Evolutionary conservation across 2,797 vertebrate species (phyloP).

Genomic region (Fundulus diaphanus): DNA sequence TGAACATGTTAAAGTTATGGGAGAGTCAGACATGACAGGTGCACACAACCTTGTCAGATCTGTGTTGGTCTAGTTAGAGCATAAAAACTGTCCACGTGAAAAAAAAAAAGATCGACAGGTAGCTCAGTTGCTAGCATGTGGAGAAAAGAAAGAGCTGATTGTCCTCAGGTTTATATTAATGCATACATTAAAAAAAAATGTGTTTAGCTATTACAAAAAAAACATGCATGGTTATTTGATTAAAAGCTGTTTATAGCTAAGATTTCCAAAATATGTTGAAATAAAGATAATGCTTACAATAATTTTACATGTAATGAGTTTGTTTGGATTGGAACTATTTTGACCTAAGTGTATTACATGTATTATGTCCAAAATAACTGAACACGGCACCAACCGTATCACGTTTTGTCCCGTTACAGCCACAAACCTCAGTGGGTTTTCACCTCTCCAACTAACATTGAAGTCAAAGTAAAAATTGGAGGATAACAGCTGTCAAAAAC

Average conservation of each 20-base stretch:
- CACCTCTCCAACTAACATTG: background rate
- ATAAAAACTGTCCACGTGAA: conserved; percentile 77
- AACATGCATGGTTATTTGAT: background rate
- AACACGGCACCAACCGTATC: background rate
- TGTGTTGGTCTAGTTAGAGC: conserved; percentile 91
- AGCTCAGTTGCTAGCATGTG: conserved; percentile 33
- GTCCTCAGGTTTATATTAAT: conserved; percentile 88
- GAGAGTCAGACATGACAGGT: conserved; percentile 91
- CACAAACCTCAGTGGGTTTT: background rate
- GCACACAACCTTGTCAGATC: conserved; percentile 91
- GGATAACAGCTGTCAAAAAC: too few relatives aligned
- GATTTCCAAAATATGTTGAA: background rate
- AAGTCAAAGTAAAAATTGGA: background rate
- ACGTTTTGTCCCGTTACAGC: background rate
- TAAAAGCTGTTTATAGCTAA: background rate
- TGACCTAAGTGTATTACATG: background rate
- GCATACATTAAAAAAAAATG: conserved; percentile 74
- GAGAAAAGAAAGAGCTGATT: conserved; percentile 77
- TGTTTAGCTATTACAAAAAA: conserved; percentile 8
- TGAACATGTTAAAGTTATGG: conserved; percentile 95
- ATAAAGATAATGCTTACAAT: background rate
- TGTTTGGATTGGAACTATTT: background rate
- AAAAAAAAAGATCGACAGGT: conserved; percentile 54
- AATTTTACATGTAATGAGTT: background rate
- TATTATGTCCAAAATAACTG: background rate